Conservation (phyloP, 2,888 invertebrate genomes). For the Kuschelorhynchus macadamiae region DNA sequence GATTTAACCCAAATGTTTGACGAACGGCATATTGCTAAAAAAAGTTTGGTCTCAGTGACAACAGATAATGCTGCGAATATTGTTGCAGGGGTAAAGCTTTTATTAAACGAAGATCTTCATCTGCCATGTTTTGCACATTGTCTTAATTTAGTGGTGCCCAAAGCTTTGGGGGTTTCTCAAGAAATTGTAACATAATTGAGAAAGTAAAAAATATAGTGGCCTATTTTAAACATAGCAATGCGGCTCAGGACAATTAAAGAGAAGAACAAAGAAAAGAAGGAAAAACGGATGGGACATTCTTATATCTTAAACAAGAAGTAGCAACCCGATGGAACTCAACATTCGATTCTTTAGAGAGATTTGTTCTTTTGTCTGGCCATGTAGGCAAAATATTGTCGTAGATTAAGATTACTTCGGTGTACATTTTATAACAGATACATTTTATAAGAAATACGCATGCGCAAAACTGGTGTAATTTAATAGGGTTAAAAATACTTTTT, state of each 20-base stretch:
- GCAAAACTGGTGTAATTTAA: too few relatives aligned
- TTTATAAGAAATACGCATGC: too few relatives aligned
- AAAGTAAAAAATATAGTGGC: conserved; percentile 19
- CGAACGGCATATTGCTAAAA: conserved; percentile 1
- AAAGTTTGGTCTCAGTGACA: neutral
- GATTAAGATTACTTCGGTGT: too few relatives aligned
- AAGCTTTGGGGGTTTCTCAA: conserved; percentile 4
- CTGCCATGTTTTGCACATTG: conserved; percentile 13
- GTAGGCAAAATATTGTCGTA: too few relatives aligned
- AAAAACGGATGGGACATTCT: conserved; percentile 18
- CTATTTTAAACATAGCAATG: conserved; percentile 20
- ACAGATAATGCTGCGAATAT: conserved; percentile 20
- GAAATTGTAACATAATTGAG: conserved; percentile 5
- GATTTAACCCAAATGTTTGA: conserved; percentile 1
- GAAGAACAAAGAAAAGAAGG: conserved; percentile 20
- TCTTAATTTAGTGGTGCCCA: conserved; percentile 10
- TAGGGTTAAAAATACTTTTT: too few relatives aligned
- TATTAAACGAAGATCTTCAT: conserved; percentile 1
- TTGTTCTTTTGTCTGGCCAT: conserved; percentile 2
- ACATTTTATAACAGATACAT: too few relatives aligned
- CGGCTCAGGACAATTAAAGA: conserved; percentile 20
- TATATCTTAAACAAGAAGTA: conserved; percentile 23
- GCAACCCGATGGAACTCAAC: conserved; percentile 19
- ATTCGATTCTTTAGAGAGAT: conserved; percentile 4
- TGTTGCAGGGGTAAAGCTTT: conserved; percentile 7